Percentiles rank a stretch among this genome's conserved stretches.
Evolutionary conservation across 2,113 vertebrate genomes (phyloP).

Genomic region (Cathartes aura): DNA sequence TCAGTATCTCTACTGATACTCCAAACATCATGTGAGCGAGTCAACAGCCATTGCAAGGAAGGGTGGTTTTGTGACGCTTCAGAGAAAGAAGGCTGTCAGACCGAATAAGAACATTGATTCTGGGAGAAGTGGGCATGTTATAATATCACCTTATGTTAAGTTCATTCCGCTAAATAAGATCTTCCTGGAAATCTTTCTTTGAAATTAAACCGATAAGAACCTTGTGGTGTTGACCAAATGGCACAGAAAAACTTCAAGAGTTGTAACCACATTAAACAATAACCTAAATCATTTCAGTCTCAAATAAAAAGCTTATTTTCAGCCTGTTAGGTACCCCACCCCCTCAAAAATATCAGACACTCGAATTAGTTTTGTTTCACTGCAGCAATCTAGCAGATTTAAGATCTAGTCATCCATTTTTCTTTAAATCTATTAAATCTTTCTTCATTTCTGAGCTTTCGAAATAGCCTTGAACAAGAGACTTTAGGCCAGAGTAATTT

Average conservation of each 20-base stretch:
- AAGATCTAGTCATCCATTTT: background rate
- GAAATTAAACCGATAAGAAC: background rate
- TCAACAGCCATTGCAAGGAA: background rate
- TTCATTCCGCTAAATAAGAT: fast-evolving
- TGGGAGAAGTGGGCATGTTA: background rate
- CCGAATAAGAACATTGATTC: background rate
- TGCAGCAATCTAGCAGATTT: background rate
- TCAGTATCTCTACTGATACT: background rate
- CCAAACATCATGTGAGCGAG: fast-evolving
- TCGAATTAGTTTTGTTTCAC: background rate
- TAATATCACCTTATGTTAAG: fast-evolving
- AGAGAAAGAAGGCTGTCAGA: background rate
- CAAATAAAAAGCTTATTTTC: background rate
- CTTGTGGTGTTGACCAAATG: background rate
- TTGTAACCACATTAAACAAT: background rate
- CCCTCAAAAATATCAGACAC: background rate
- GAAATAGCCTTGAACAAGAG: background rate
- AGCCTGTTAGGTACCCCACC: background rate
- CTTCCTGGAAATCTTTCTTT: background rate
- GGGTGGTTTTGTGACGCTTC: background rate
- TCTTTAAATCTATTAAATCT: background rate
- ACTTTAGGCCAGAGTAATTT: background rate
- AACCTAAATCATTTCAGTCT: background rate
- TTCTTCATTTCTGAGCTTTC: background rate
- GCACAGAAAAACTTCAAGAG: background rate